These are phyloP conservation scores for Dendropsophus ebraccatus DNA, from an alignment of 2,113 vertebrate genomes.

Conservation along the genomic window DNA sequence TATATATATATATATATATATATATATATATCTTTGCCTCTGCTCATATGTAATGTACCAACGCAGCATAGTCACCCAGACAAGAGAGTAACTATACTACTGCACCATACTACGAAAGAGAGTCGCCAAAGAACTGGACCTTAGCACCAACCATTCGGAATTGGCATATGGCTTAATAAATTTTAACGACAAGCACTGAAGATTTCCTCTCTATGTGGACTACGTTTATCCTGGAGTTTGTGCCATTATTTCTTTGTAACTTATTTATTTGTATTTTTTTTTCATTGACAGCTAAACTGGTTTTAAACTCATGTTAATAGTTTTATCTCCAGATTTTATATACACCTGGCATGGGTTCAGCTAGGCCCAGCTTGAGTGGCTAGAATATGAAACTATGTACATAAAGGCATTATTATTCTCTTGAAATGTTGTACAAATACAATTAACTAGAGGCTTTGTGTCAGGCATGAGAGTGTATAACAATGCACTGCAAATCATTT, in stretches of 20 bases:
- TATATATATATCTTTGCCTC: neutral
- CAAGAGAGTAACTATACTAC: conserved; percentile 1
- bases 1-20: too few species aligned
- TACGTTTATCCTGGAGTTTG: conserved; percentile 38
- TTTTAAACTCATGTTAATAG: conserved; percentile 45
- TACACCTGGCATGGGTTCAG: neutral
- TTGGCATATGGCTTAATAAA: conserved; percentile 1
- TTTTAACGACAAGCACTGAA: conserved; percentile 54
- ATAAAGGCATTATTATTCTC: conserved; percentile 52
- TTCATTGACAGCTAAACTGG: conserved; percentile 30
- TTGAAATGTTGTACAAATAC: conserved; percentile 43
- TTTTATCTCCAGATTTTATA: conserved; percentile 48
- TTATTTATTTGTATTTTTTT: conserved; percentile 38
- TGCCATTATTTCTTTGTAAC: conserved; percentile 48
- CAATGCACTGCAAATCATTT: conserved; percentile 45
- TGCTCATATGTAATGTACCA: neutral
- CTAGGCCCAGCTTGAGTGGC: neutral
- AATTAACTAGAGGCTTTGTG: conserved; percentile 39
- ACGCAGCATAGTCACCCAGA: conserved; percentile 26
- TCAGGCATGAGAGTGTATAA: conserved; percentile 48
- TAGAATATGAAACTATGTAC: conserved; percentile 48
- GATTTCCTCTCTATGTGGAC: conserved; percentile 40
- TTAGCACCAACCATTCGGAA: neutral
- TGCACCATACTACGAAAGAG: neutral
- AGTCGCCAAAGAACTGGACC: neutral